phyloP scores from a whole-genome alignment of 2,888 invertebrate species.

The Tetragonisca angustula region DNA sequence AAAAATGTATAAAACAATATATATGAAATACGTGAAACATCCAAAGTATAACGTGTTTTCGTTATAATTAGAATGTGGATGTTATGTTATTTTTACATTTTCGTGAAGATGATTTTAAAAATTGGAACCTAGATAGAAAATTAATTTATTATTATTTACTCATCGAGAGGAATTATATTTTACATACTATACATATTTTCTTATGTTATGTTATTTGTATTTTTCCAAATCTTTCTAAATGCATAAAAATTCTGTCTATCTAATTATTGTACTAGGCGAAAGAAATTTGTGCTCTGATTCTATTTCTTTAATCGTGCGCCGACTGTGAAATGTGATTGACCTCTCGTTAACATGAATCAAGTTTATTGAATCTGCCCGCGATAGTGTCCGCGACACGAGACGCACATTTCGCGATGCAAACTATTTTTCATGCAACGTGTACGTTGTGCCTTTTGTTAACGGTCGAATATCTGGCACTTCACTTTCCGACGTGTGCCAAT shows the following conservation, averaged over 20 bases:
- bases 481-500: not conserved
- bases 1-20: not conserved
- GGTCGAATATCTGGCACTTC: not conserved
- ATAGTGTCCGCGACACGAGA: conserved; percentile 48
- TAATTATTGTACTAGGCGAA: not conserved
- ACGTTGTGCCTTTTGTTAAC: not conserved
- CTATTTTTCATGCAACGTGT: not conserved
- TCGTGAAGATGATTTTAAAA: no score
- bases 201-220: no score
- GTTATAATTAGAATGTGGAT: not conserved
- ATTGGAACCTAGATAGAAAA: no score
- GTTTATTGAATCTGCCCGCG: conserved; percentile 70
- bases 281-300: not conserved
- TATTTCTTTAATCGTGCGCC: conserved; percentile 22
- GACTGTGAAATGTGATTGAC: conserved; percentile 71
- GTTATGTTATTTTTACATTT: no score
- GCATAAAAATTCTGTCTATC: not conserved
- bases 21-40: not conserved
- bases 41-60: not conserved
- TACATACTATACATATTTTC: no score
- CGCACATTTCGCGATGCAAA: not conserved
- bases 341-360: conserved; percentile 68
- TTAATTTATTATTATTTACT: no score
- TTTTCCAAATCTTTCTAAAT: not conserved
- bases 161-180: no score